These are phyloP conservation scores for Sapayoa aenigma DNA, from an alignment of 2,113 vertebrate species.

Conservation along the genomic window DNA sequence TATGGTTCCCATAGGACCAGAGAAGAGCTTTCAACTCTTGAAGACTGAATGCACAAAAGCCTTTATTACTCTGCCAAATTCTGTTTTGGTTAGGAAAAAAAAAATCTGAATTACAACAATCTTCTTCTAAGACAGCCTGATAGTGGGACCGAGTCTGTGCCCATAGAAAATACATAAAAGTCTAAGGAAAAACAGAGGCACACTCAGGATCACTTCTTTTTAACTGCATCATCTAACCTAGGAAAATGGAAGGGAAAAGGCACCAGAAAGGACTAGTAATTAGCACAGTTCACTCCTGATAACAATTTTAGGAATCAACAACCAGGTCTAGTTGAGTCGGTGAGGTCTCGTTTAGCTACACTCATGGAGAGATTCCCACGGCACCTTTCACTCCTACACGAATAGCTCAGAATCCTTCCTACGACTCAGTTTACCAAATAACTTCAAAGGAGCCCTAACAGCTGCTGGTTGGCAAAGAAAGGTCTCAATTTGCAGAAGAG, in stretches of 20 bases:
- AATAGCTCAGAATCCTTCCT: background rate
- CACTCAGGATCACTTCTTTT: background rate
- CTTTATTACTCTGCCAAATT: background rate
- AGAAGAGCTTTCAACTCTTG: background rate
- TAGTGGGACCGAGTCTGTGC: background rate
- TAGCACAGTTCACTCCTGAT: background rate
- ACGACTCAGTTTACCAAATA: constrained; percentile 22
- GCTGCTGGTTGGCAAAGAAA: background rate
- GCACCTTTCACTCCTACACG: background rate
- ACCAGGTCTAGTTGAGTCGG: background rate
- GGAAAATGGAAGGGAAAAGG: background rate
- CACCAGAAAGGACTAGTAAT: background rate
- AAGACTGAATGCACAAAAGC: background rate
- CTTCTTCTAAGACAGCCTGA: background rate
- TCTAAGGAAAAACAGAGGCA: background rate
- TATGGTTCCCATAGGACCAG: background rate
- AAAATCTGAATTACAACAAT: background rate
- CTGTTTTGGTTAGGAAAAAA: background rate
- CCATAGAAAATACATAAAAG: background rate
- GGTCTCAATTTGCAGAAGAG: background rate
- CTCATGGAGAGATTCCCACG: background rate
- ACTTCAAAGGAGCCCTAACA: background rate
- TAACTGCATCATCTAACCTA: background rate
- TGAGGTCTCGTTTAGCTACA: background rate
- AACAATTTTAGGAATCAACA: background rate